Percentiles rank a stretch among this genome's conserved stretches.
Evolutionary conservation across 1,140 invertebrate species (phyloP).

Genomic region (Drosophila virilis): DNA sequence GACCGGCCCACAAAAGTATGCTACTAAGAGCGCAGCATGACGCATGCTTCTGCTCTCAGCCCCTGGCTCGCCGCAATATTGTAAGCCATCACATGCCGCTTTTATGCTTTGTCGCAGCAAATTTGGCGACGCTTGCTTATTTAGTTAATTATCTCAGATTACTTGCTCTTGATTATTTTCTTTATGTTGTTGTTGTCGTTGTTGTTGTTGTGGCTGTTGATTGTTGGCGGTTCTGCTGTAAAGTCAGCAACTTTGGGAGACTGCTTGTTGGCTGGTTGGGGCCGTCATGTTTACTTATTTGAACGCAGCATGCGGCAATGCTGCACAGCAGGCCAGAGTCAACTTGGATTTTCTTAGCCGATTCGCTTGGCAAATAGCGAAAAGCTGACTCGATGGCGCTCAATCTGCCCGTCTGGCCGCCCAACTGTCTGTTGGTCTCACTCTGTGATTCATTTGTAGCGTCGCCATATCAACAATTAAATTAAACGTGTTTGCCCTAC

Average conservation of each 20-base stretch:
- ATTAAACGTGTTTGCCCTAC: slow-evolving; percentile 79
- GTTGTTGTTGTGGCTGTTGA: slow-evolving; percentile 29
- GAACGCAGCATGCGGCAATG: slow-evolving; percentile 75
- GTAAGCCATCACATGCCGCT: slow-evolving; percentile 30
- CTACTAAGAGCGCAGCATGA: slow-evolving; percentile 26
- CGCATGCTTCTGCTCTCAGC: background rate
- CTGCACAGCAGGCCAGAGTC: slow-evolving; percentile 72
- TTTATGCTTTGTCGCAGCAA: slow-evolving; percentile 61
- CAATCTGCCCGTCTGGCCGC: background rate
- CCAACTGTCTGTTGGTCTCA: background rate
- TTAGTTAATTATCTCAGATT: slow-evolving; percentile 80
- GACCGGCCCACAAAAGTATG: slow-evolving; percentile 9
- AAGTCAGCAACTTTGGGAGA: slow-evolving; percentile 72
- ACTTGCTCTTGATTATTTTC: slow-evolving; percentile 81
- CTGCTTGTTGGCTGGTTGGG: slow-evolving; percentile 47
- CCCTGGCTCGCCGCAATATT: slow-evolving; percentile 1
- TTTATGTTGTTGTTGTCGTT: slow-evolving; percentile 35
- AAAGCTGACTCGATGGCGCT: slow-evolving; percentile 39
- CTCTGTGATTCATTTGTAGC: slow-evolving; percentile 71
- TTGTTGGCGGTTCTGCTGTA: slow-evolving; percentile 54
- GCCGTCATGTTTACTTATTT: slow-evolving; percentile 79
- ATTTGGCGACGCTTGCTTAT: slow-evolving; percentile 78
- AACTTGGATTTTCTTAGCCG: slow-evolving; percentile 75
- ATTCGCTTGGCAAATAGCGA: slow-evolving; percentile 48
- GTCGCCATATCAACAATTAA: slow-evolving; percentile 81